phyloP scores from a whole-genome alignment of 2,113 vertebrate species.

The Passerina amoena region DNA sequence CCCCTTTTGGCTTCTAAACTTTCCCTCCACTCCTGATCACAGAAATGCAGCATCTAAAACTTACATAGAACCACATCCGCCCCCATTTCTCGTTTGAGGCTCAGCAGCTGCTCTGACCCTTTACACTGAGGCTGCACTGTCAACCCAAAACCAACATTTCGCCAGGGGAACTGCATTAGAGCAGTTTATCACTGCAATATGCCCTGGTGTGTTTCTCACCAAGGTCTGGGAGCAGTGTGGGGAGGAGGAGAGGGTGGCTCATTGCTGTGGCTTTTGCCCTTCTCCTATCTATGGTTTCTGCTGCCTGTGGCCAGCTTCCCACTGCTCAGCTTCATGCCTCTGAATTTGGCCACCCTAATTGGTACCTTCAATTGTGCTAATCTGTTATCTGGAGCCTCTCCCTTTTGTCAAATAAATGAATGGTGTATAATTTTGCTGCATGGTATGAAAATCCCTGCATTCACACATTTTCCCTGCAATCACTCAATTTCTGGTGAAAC shows the following conservation, averaged over 20 bases:
- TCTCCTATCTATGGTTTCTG: background rate
- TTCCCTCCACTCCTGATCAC: background rate
- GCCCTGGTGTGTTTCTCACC: rapidly evolving
- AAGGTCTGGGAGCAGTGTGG: rapidly evolving
- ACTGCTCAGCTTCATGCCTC: background rate
- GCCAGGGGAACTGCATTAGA: background rate
- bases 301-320: background rate
- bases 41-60: background rate
- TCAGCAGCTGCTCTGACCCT: background rate
- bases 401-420: background rate
- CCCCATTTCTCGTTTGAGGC: background rate
- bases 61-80: background rate
- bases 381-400: background rate
- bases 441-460: background rate
- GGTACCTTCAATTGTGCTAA: background rate
- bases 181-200: rapidly evolving
- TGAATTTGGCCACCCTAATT: background rate
- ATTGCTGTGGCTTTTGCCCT: background rate
- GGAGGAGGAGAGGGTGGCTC: background rate
- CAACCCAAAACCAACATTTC: background rate
- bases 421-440: background rate
- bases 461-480: background rate
- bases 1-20: background rate
- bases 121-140: background rate
- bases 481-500: background rate